Conservation (phyloP, 2,888 invertebrate genomes). For the Macropis europaea region DNA sequence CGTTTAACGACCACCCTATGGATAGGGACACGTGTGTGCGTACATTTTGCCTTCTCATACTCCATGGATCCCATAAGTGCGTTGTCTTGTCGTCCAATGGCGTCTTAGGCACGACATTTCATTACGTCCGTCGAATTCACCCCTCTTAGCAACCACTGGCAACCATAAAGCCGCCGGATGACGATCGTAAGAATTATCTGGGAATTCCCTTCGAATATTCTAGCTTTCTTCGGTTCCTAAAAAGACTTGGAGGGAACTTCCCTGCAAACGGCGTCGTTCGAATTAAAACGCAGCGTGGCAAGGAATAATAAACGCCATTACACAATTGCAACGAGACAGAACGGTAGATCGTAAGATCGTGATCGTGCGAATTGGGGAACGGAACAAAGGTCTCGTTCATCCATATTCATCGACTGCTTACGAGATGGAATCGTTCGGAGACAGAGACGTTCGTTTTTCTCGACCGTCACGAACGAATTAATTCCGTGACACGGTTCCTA, state of each 20-base stretch:
- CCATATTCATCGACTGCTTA: constrained; percentile 63
- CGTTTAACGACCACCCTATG: constrained; percentile 30
- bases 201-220: too few species aligned
- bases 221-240: too few species aligned
- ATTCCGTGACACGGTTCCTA: constrained; percentile 58
- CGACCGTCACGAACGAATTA: constrained; percentile 54
- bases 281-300: neutral
- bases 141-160: constrained; percentile 31
- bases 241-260: constrained; percentile 27
- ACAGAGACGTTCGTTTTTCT: constrained; percentile 43
- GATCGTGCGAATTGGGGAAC: constrained; percentile 43
- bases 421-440: constrained; percentile 34
- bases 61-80: constrained; percentile 70
- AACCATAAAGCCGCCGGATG: constrained; percentile 42
- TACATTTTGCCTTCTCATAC: constrained; percentile 36
- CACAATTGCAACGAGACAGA: neutral
- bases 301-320: neutral
- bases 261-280: too few species aligned
- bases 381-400: constrained; percentile 54
- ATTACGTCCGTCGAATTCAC: constrained; percentile 60
- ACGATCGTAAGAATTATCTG: constrained; percentile 41
- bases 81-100: constrained; percentile 72
- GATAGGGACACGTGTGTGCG: neutral
- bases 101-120: constrained; percentile 66
- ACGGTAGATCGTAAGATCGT: constrained; percentile 12